These are phyloP conservation scores for Triops cancriformis DNA, from an alignment of 1,140 invertebrate species.

Conservation along the genomic window DNA sequence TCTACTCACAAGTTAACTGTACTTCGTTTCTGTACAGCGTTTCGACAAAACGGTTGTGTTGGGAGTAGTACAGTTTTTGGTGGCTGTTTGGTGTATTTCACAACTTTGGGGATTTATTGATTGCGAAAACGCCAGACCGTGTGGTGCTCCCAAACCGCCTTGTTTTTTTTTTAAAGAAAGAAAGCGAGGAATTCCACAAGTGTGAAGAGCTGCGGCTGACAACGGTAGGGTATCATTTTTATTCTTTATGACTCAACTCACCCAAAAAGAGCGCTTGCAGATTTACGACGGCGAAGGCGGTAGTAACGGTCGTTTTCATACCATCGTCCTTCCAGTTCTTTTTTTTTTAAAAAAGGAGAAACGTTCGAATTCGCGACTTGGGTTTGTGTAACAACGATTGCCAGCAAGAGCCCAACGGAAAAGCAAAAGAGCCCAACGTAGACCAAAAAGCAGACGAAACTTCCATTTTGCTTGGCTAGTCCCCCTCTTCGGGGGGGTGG, in stretches of 20 bases:
- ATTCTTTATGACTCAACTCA: too few relatives aligned
- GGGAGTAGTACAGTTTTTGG: background rate
- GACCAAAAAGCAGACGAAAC: background rate
- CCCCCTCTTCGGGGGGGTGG: background rate
- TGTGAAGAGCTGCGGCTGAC: background rate
- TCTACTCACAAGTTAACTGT: background rate
- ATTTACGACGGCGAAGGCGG: too few relatives aligned
- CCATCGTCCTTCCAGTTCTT: too few relatives aligned
- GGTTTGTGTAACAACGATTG: background rate
- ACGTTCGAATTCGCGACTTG: background rate
- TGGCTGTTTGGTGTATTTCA: background rate
- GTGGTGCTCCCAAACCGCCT: background rate
- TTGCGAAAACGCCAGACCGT: background rate
- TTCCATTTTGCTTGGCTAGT: background rate
- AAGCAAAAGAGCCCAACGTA: background rate
- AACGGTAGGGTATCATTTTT: background rate
- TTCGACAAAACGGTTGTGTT: background rate
- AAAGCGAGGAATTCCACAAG: background rate
- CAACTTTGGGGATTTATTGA: background rate
- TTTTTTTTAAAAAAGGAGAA: too few relatives aligned
- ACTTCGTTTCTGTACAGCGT: background rate
- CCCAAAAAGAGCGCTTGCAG: too few relatives aligned
- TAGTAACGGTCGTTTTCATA: too few relatives aligned
- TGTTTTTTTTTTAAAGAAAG: background rate
- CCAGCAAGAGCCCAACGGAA: background rate